Evolutionary conservation across 1,140 invertebrate species (phyloP), one percentile per base, ranked within the genome.

Genomic region (Drosophila funebris): DNA sequence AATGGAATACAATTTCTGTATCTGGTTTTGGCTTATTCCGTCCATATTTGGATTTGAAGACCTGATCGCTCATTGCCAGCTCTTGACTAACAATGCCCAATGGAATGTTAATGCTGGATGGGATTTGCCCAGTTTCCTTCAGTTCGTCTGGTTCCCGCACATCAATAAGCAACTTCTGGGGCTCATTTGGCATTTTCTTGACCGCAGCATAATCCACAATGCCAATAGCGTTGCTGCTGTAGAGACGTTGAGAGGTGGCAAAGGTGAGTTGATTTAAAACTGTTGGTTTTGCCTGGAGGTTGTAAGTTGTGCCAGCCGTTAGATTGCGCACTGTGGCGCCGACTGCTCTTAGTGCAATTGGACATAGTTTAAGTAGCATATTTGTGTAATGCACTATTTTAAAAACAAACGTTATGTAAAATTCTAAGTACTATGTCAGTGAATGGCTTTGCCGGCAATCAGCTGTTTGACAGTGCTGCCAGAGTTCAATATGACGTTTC

Each of bases 71-170:
- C 14, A 52, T 46, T 0, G 93, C 44, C 41, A 91, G 50, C n/a
- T 79, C 90, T 36, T 76, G 60, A 9, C 63, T 44, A 3, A 91
- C 80, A n/a, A 64, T 58, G 6, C 91, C 93, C 94, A 95, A 93
- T 74, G 95, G 95, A 78, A 96, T 95, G 78, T 96, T 95, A 69
- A 96, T 95, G 75, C 94, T 95, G 13, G 93, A 93, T 33, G 95
- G 95, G 53, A 96, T 93, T 87, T 93, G 92, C 3, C 95, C 95
- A 50, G 94, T 95, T 73, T 94, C 93, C 57, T 93, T 80, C 1
- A 96, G 92, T 91, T 96, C 95, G 37, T 93, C 89, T 1, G 94
- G 93, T 76, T 95, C 94, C 18, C 95, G 93, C 0, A 96, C 95
- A 92, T 96, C 95, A 69, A 96, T 94, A 5, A 96, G 93, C 2